phyloP scores from a whole-genome alignment of 2,113 vertebrate species.

The Nestor notabilis region DNA sequence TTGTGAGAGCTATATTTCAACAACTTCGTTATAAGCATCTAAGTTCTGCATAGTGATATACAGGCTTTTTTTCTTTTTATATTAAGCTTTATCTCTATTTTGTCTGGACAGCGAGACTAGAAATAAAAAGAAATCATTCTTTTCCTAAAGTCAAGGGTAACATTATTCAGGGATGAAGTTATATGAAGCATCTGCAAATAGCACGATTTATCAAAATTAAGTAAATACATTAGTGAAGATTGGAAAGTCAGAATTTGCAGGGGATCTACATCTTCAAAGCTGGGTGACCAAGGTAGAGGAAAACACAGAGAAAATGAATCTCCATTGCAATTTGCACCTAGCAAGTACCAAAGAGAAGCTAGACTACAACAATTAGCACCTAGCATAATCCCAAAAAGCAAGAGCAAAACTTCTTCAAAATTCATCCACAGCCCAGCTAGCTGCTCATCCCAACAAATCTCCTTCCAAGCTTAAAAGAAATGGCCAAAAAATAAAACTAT shows the following conservation, averaged over 20 bases:
- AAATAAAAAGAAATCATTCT: background rate
- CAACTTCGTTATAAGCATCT: background rate
- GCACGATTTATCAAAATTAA: background rate
- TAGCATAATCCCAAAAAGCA: background rate
- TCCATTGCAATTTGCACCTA: constrained; percentile 21
- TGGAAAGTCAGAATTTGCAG: background rate
- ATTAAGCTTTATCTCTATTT: background rate
- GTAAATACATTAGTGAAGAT: background rate
- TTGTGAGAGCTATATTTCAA: background rate
- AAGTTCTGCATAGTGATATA: background rate
- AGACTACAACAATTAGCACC: constrained; percentile 37
- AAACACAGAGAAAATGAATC: background rate
- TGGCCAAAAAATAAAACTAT: background rate
- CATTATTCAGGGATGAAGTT: background rate
- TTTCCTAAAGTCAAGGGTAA: background rate
- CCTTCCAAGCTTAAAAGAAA: background rate
- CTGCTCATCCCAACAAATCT: background rate
- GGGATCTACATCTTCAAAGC: constrained; percentile 24
- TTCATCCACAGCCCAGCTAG: background rate
- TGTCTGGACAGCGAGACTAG: background rate
- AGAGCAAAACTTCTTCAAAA: background rate
- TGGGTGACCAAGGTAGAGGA: background rate
- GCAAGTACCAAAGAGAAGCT: constrained; percentile 2
- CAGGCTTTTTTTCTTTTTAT: background rate
- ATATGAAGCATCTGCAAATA: background rate